Evolutionary conservation across 2,888 invertebrate genomes (phyloP), one percentile per base, ranked within the genome.

Genomic region (Platerodrilus igneus): DNA sequence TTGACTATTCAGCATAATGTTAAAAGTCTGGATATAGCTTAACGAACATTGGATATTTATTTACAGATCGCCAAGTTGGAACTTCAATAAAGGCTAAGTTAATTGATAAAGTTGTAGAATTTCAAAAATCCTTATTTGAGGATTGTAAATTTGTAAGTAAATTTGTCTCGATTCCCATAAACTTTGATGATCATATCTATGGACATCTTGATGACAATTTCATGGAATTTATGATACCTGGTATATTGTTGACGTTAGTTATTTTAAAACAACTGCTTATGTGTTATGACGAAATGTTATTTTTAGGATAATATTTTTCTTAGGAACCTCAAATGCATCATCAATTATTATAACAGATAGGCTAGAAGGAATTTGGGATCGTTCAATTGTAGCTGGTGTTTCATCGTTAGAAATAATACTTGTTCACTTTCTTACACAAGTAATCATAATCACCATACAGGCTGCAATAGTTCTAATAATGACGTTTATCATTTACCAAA

Each of bases 321-420:
- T 92, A 69, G 83, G 91, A 0, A 81, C 88, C 0, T 78, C 89
- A 22, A 78, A 90, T 60, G 90, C 91, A 1, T 85, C 90, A 0
- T 78, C 87, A 2, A 79, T 87, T 13, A 82, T 91, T 60, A 84
- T 90, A 46, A 73, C 83, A 0, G 90, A 90, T 62, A 77, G 84
- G 19, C 74, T 80, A 53, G 88, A 89, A 62, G 90, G 93, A 3
- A 79, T 92, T 46, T 83, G 93, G 83, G 88, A 92, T 62, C 73
- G 93, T 42, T 87, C 86, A 38, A 74, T 88, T 1, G 86, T 91
- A 4, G 87, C 92, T 47, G 91, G 92, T 5, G 89, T 93, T 7
- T 78, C 78, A 22, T 78, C 87, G 0, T 65, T 77, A 20, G 90
- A 92, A 72, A 84, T 93, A 65, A 72, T 92, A 26, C 66, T 84